Evolutionary conservation across 2,888 invertebrate species (phyloP), one percentile per base, ranked within the genome.

Genomic region (Parnassius smintheus): DNA sequence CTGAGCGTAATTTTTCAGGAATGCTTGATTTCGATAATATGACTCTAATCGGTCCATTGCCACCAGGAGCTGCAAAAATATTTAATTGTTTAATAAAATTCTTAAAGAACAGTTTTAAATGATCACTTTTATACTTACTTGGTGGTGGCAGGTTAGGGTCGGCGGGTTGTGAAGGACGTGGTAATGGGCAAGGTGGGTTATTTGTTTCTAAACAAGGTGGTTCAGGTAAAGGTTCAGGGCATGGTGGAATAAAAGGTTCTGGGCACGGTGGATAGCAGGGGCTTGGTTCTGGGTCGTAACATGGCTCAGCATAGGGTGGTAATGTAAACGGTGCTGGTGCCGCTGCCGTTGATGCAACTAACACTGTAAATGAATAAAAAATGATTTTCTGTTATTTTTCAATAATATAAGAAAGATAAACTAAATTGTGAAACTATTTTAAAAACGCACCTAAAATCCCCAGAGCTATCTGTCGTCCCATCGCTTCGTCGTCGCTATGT

Each of bases 381-480:
- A 13, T 42, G 13, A 41, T 25, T 35, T n/a, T 1, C 48, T 11
- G 13, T 11, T 48, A 4, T 4, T 12, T 7, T 12, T 7, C 4
- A 49, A 13, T 11, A 11, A 49, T 12, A 49, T 49, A 13, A 49
- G 7, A 4, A 11, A 13, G n/a, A 49, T 13, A 49, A 49, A 49
- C 49, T 49, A 56, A 48, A 46, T 22, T 9, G 12, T 1, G 7
- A 11, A 49, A 49, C 8, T 12, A 49, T 49, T 18, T 18, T 9
- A 50, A 50, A 9, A 50, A 50, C 51, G 7, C 22, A 51, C 51
- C 86, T 77, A 88, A 73, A 59, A 87, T 69, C 72, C 84, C 84
- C 80, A 88, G 79, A 68, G 78, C 85, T 73, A 80, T 76, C 64
- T 76, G 64, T 68, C 81, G 80, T 81, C 85, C 87, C 88, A 88